phyloP scores from a whole-genome alignment of 2,888 invertebrate genomes.

The Cosmia pyralina region DNA sequence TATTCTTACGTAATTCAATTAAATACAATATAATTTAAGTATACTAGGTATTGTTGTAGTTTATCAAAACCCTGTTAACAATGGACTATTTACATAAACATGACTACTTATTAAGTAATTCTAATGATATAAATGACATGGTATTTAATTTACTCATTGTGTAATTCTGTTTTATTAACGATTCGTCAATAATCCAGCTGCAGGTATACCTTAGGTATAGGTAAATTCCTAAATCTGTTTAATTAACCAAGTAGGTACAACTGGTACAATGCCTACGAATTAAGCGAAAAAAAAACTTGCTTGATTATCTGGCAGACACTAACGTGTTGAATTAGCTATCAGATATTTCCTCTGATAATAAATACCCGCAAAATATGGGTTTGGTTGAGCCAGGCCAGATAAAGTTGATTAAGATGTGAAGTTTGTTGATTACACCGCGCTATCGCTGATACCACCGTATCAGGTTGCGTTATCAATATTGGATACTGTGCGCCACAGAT shows the following conservation, averaged over 20 bases:
- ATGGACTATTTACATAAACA: slow-evolving; percentile 19
- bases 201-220: background rate
- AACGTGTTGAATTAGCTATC: slow-evolving; percentile 39
- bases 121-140: slow-evolving; percentile 21
- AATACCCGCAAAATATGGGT: slow-evolving; percentile 50
- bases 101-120: slow-evolving; percentile 9
- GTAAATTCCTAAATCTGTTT: background rate
- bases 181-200: background rate
- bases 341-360: slow-evolving; percentile 39
- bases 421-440: slow-evolving; percentile 72
- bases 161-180: slow-evolving; percentile 6
- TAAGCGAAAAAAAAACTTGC: slow-evolving; percentile 4
- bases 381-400: slow-evolving; percentile 61
- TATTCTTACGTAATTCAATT: background rate
- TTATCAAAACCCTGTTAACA: slow-evolving; percentile 15
- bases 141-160: slow-evolving; percentile 8
- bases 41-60: background rate
- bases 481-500: slow-evolving; percentile 64
- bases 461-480: slow-evolving; percentile 77
- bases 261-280: background rate
- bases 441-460: slow-evolving; percentile 73
- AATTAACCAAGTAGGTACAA: background rate
- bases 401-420: slow-evolving; percentile 74
- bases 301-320: slow-evolving; percentile 29
- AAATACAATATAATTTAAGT: background rate